These are phyloP conservation scores for Gyps fulvus DNA, from an alignment of 2,113 vertebrate species.

Conservation along the genomic window DNA sequence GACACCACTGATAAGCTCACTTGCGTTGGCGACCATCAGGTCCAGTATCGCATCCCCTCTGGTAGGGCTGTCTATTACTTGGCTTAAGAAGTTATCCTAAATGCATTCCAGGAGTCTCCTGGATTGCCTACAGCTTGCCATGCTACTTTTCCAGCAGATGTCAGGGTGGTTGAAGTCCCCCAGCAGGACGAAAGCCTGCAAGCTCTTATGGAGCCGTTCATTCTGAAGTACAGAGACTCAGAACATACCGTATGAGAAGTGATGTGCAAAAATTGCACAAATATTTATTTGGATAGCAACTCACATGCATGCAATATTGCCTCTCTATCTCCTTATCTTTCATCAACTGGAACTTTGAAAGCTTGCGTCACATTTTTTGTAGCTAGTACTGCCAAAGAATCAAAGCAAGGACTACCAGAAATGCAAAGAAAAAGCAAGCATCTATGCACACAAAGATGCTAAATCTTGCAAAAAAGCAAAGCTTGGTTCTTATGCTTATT, in stretches of 20 bases:
- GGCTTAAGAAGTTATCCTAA: not conserved
- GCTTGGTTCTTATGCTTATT: not conserved
- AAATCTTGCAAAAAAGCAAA: not conserved
- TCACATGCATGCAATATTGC: not conserved
- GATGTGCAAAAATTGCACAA: not conserved
- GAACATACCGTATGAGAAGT: not conserved
- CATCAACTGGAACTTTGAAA: not conserved
- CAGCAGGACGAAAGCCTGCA: not conserved
- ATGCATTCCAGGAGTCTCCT: not conserved
- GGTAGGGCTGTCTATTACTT: not conserved
- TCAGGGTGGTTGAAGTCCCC: too few species aligned
- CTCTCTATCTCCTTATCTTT: not conserved
- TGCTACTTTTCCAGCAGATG: not conserved
- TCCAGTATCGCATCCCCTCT: too few species aligned
- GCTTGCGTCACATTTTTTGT: not conserved
- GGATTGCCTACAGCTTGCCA: not conserved
- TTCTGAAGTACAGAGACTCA: not conserved
- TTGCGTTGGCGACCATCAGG: too few species aligned
- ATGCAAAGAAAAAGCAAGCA: not conserved
- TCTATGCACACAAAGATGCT: not conserved
- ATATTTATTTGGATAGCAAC: not conserved
- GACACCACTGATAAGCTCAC: too few species aligned
- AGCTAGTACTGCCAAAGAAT: not conserved
- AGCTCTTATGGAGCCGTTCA: not conserved
- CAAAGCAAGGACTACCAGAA: not conserved